Evolutionary conservation across 2,113 vertebrate species (phyloP), one percentile per base, ranked within the genome.

Genomic region (Parotia lawesii): DNA sequence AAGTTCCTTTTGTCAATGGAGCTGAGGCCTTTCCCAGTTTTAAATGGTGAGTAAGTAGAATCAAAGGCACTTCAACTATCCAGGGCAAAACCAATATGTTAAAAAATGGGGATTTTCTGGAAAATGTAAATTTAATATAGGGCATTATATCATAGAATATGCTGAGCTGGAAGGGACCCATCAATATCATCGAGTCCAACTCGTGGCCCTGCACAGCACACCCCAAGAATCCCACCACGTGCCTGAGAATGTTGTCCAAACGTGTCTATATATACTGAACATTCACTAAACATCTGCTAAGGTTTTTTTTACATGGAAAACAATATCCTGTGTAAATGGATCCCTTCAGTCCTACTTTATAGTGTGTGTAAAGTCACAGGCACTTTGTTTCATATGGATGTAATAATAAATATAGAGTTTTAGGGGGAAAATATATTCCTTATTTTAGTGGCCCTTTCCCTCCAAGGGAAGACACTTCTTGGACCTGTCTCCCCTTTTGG

Each of bases 251-350:
- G 19, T 53, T 86, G 38, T 61, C 64, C 47, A 86, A 86, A 61
- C 8, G 5, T 77, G 15, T 60, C 64, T 45, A 3, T 86, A 11
- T 48, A n/a, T n/a, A 86, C 38, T 38, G 51, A 57, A 81, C n/a
- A 45, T 75, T 87, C 23, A 53, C 66, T 64, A 61, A 61, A 82
- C 62, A 87, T 91, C 77, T 96, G 80, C 87, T 72, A 54, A 51
- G 16, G 1, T 25, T 71, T 81, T 86, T 88, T 76, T 70, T 12
- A 85, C 70, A 61, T 75, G 70, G 21, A 54, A 89, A 96, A 92
- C 71, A 91, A 85, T 83, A 89, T 93, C 78, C 58, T 87, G 38
- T 89, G 89, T 73, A 89, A 89, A 79, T 54, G 58, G 71, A 96
- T 93, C 58, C 67, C 67, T 87, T 91, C 89, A 70, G 62, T 58